These are phyloP conservation scores for Ganaspis sp. DNA, from an alignment of 1,140 invertebrate species.

Conservation along the genomic window DNA sequence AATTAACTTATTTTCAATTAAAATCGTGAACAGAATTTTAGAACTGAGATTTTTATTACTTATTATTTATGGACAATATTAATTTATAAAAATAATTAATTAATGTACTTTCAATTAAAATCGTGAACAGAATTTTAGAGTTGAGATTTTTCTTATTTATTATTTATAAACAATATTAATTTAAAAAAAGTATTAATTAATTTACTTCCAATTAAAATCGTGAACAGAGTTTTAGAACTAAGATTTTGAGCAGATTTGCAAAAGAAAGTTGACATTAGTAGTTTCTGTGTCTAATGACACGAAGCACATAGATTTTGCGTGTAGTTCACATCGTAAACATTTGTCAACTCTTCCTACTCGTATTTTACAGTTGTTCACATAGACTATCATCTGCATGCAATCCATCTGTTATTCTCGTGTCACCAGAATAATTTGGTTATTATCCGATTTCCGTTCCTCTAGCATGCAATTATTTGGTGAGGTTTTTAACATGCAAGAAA, in stretches of 20 bases:
- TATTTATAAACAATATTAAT: too few species aligned
- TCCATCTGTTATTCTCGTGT: slow-evolving; percentile 25
- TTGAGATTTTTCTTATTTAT: too few species aligned
- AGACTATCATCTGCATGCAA: slow-evolving; percentile 7
- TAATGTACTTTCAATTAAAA: too few species aligned
- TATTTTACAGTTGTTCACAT: slow-evolving; percentile 56
- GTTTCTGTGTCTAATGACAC: slow-evolving; percentile 38
- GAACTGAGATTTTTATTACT: too few species aligned
- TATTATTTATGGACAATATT: too few species aligned
- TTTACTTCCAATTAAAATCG: too few species aligned
- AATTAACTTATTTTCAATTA: too few species aligned
- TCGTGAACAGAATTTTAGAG: too few species aligned
- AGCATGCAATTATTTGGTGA: slow-evolving; percentile 15
- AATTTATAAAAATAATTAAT: too few species aligned
- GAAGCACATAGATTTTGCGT: slow-evolving; percentile 46
- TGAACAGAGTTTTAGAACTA: too few species aligned
- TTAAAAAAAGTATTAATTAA: too few species aligned
- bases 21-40: too few species aligned
- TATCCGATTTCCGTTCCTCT: slow-evolving; percentile 16
- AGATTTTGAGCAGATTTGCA: background rate
- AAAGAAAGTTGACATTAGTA: background rate
- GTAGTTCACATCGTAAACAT: slow-evolving; percentile 53
- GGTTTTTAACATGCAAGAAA: slow-evolving; percentile 19
- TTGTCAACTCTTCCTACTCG: slow-evolving; percentile 56
- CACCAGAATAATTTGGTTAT: slow-evolving; percentile 23